Conservation (phyloP, 2,797 vertebrate species). For the Brachyalestes nurse region DNA sequence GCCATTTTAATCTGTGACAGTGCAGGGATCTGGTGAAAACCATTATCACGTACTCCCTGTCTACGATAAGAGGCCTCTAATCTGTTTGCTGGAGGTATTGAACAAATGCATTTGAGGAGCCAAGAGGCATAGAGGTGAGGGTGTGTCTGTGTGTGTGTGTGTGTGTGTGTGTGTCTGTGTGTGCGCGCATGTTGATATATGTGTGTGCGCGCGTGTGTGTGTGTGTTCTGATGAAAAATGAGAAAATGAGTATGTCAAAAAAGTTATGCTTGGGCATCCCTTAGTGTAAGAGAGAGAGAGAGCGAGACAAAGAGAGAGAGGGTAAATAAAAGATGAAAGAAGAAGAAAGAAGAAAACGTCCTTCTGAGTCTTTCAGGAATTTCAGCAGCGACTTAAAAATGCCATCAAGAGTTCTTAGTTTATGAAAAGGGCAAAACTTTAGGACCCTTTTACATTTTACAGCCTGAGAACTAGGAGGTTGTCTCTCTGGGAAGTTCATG, state of each 20-base stretch:
- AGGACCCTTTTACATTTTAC: background rate
- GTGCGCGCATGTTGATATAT: too few relatives aligned
- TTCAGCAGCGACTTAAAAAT: slow-evolving; percentile 33
- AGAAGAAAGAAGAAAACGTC: slow-evolving; percentile 50
- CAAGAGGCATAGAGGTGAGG: slow-evolving; percentile 68
- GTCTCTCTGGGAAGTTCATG: slow-evolving; percentile 9
- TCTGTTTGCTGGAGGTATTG: slow-evolving; percentile 95
- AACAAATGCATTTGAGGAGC: slow-evolving; percentile 89
- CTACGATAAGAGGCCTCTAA: slow-evolving; percentile 91
- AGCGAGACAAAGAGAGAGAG: slow-evolving; percentile 52
- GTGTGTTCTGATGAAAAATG: slow-evolving; percentile 73
- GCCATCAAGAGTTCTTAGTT: slow-evolving; percentile 25
- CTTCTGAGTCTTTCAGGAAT: slow-evolving; percentile 34
- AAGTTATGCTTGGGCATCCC: slow-evolving; percentile 56
- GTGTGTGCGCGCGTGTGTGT: slow-evolving; percentile 16
- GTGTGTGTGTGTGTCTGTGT: slow-evolving; percentile 11
- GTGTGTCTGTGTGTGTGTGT: slow-evolving; percentile 21
- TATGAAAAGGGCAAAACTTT: slow-evolving; percentile 40
- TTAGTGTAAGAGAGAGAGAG: slow-evolving; percentile 6
- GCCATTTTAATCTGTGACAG: slow-evolving; percentile 95
- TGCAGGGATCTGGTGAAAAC: slow-evolving; percentile 92
- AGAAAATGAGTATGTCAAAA: slow-evolving; percentile 73
- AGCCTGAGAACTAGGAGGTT: slow-evolving; percentile 17
- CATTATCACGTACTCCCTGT: slow-evolving; percentile 93
- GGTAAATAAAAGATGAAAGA: slow-evolving; percentile 58